Evolutionary conservation across 2,888 invertebrate species (phyloP).

Genomic region (Apoderus coryli): DNA sequence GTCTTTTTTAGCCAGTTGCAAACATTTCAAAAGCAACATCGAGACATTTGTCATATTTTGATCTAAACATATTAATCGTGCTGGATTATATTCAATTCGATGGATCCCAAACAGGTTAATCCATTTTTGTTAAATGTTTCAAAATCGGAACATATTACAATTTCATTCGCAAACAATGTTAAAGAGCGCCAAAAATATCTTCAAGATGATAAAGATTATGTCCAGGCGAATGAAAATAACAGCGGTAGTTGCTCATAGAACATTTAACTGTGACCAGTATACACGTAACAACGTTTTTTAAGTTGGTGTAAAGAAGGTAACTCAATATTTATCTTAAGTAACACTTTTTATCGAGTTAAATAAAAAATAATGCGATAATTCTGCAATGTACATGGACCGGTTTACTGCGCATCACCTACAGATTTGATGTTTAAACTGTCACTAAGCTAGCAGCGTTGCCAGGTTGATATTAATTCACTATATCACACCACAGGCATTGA

Average conservation of each 20-base stretch:
- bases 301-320: constrained; percentile 1
- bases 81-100: too few relatives aligned
- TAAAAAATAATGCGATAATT: constrained; percentile 1
- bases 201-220: constrained; percentile 1
- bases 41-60: too few relatives aligned
- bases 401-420: too few relatives aligned
- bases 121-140: constrained; percentile 2
- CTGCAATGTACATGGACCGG: too few relatives aligned
- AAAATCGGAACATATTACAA: constrained; percentile 1
- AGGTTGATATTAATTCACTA: too few relatives aligned
- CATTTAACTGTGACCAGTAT: constrained; percentile 1
- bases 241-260: constrained; percentile 1
- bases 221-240: constrained; percentile 2
- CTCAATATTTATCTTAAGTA: constrained; percentile 3
- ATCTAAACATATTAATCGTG: too few relatives aligned
- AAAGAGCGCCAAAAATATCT: constrained; percentile 3
- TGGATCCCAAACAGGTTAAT: too few relatives aligned
- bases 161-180: constrained; percentile 1
- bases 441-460: too few relatives aligned
- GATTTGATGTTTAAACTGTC: too few relatives aligned
- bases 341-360: constrained; percentile 1
- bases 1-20: too few relatives aligned
- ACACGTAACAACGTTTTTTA: constrained; percentile 1
- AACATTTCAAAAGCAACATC: too few relatives aligned
- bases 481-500: too few relatives aligned